Base-by-base conservation (phyloP, 2,888 invertebrate species). In the Ligdia adustata region DNA sequence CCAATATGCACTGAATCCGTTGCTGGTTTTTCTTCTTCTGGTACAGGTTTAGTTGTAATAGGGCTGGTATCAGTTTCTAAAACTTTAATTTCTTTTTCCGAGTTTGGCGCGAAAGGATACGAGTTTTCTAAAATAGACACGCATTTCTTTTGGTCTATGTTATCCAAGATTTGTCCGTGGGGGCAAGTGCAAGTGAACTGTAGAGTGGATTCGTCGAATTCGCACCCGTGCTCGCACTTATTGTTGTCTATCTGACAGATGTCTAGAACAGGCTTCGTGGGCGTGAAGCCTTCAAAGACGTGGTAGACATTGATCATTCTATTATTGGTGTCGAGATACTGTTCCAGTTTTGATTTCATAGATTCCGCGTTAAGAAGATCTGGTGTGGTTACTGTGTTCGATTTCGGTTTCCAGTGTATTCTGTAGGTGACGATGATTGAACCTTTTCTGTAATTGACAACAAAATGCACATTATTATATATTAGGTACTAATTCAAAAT, bases 121-220 rank as follows among this genome's bases (percentile, higher is more conserved):
- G 63, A 33, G 41, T 65, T 74, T 35, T 75, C 80, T 55, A 78
- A 72, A 48, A 83, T 65, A 2, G 66, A 56, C 37, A 69, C 81
- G 81, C 72, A 95, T 70, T 37, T 83, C 62, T 85, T 92, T 67
- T 77, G 72, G 43, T 84, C 77, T 20, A 65, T 59, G 53, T 81
- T 75, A 46, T 86, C 81, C 37, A 80, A 51, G 7, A 88, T 82
- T 68, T 85, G 78, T 16, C 91, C 92, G 24, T 80, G 74, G 5
- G 92, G 92, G 71, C 95, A 96, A 2, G 79, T 86, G 70, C 96
- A 96, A 16, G 77, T 79, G 68, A 95, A 95, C 34, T 92, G 91
- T 43, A 93, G 89, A 13, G 82, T 77, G 1, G 69, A 67, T 64
- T 93, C 93, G 72, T 95, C 92, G 65, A 94, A 95, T 39, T 85